phyloP scores from a whole-genome alignment of 2,888 invertebrate species.

The Dynastes maya region DNA sequence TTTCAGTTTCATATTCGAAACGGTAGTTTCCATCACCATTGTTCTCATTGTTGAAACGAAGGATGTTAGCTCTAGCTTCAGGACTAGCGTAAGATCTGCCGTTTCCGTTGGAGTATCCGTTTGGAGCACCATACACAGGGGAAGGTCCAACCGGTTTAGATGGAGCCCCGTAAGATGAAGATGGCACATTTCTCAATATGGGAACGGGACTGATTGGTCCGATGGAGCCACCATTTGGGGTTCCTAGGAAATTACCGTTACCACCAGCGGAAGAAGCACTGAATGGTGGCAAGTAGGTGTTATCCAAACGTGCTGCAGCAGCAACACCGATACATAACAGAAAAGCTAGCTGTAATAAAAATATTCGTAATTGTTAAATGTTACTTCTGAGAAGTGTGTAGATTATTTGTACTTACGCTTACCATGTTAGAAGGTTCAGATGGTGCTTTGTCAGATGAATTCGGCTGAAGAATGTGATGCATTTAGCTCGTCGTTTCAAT shows the following conservation, averaged over 20 bases:
- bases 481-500: neutral
- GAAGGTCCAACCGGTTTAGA: conserved; percentile 53
- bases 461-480: neutral
- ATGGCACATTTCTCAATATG: no score
- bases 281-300: conserved; percentile 74
- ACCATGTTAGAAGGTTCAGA: conserved; percentile 20
- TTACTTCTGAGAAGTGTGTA: neutral
- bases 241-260: conserved; percentile 64
- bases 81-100: conserved; percentile 61
- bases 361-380: neutral
- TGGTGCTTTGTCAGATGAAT: neutral
- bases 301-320: conserved; percentile 73
- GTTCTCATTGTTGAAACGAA: conserved; percentile 68
- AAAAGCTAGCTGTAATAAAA: conserved; percentile 69
- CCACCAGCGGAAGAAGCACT: conserved; percentile 72
- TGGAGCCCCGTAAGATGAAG: conserved; percentile 17
- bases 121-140: conserved; percentile 27
- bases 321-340: conserved; percentile 66
- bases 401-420: neutral
- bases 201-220: neutral
- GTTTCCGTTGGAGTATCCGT: conserved; percentile 19
- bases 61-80: conserved; percentile 57
- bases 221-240: conserved; percentile 56
- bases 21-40: conserved; percentile 71
- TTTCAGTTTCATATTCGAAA: conserved; percentile 70